Conservation (phyloP, 2,797 vertebrate genomes). For the Balearica regulorum region DNA sequence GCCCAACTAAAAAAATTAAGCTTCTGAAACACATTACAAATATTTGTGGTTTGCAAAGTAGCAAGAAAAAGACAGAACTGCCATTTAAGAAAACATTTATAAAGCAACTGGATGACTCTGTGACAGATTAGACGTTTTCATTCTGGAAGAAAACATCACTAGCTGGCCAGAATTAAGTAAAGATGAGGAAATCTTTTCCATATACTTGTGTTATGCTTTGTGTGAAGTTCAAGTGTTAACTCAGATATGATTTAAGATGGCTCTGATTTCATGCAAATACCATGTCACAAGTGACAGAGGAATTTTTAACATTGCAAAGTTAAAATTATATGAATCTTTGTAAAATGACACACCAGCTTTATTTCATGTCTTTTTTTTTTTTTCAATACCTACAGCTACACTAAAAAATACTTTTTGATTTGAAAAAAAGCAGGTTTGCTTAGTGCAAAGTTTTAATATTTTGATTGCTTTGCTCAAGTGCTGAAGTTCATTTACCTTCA, state of each 20-base stretch:
- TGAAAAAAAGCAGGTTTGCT: background rate
- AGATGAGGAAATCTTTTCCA: constrained; percentile 48
- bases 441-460: background rate
- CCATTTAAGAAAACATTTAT: constrained; percentile 62
- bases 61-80: constrained; percentile 37
- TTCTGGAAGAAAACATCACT: constrained; percentile 11
- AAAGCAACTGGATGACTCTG: constrained; percentile 35
- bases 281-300: background rate
- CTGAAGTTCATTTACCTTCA: background rate
- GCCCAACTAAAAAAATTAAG: constrained; percentile 11
- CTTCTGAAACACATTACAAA: constrained; percentile 55
- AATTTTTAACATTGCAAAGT: background rate
- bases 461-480: background rate
- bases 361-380: background rate
- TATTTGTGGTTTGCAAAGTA: constrained; percentile 64
- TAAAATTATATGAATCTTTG: background rate
- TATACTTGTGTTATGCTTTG: background rate
- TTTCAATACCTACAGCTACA: background rate
- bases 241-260: background rate
- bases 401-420: background rate
- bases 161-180: constrained; percentile 28
- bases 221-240: background rate
- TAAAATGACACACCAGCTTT: background rate
- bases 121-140: constrained; percentile 40
- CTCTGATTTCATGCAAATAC: background rate